A percentile compares a stretch with the other conserved stretches of the same genome.
phyloP scores from a whole-genome alignment of 1,140 invertebrate genomes.

The Halotydeus destructor region DNA sequence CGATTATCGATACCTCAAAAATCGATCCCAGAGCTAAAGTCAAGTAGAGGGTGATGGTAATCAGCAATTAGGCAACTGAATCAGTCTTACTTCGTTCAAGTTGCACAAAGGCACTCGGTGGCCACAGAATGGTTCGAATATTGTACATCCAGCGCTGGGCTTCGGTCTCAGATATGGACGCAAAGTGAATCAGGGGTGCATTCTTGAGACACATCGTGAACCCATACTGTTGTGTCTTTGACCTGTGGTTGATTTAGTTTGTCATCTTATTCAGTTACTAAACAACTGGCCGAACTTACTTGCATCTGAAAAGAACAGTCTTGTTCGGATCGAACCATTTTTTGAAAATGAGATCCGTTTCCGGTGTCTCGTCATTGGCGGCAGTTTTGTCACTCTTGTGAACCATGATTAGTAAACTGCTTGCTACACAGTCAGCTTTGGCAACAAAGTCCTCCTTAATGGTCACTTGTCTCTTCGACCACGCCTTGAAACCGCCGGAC shows the following conservation, averaged over 20 bases:
- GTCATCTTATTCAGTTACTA: background rate
- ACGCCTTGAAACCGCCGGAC: background rate
- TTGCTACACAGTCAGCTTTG: background rate
- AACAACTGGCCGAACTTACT: background rate
- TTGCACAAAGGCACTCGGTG: background rate
- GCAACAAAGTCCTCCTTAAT: background rate
- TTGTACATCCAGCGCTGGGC: background rate
- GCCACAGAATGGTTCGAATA: slow-evolving; percentile 4
- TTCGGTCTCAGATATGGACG: slow-evolving; percentile 2
- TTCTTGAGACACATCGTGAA: slow-evolving; percentile 1
- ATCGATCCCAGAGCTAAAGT: slow-evolving; percentile 1
- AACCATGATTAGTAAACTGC: background rate
- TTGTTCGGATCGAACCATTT: slow-evolving; percentile 1
- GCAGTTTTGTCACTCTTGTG: background rate
- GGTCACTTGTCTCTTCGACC: background rate
- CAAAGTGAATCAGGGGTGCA: slow-evolving; percentile 1
- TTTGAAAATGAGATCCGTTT: background rate
- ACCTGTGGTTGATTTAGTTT: background rate
- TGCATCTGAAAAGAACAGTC: slow-evolving; percentile 1
- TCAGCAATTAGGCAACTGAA: background rate
- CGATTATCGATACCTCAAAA: slow-evolving; percentile 6
- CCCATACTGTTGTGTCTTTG: background rate
- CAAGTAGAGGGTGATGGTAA: background rate
- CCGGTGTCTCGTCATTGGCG: background rate
- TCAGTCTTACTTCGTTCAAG: background rate